A percentile compares a stretch with the other conserved stretches of the same genome.
phyloP scores from a whole-genome alignment of 1,140 invertebrate genomes.

The Antheraea mylitta region DNA sequence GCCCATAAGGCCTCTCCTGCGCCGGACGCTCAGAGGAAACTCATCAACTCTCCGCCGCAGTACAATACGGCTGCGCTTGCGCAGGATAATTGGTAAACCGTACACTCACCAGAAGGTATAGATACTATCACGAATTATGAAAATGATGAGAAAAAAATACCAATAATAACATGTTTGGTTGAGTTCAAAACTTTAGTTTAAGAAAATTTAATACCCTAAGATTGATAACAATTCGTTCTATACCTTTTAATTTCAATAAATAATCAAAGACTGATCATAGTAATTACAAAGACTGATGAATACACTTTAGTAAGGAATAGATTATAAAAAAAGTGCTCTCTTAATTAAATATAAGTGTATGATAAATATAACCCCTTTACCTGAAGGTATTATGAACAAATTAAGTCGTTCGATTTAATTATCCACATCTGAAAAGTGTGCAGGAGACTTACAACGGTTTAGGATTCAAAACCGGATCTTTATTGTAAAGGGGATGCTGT shows the following conservation, averaged over 20 bases:
- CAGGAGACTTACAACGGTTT: not conserved
- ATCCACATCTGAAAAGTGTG: not conserved
- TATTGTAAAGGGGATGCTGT: slow-evolving; percentile 9
- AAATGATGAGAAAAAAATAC: not conserved
- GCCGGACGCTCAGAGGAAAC: slow-evolving; percentile 37
- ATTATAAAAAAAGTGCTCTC: not conserved
- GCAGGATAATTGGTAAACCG: slow-evolving; percentile 54
- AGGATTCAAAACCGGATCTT: not conserved
- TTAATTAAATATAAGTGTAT: slow-evolving; percentile 4
- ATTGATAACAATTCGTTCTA: no score
- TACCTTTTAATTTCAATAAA: no score
- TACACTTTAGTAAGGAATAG: not conserved
- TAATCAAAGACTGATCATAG: not conserved
- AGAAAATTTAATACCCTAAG: no score
- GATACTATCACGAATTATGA: not conserved
- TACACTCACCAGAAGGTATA: not conserved
- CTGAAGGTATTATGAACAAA: slow-evolving; percentile 9
- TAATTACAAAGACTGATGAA: slow-evolving; percentile 3
- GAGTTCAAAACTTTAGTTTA: no score
- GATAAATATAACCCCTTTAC: slow-evolving; percentile 6
- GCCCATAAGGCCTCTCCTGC: slow-evolving; percentile 33
- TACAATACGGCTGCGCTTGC: slow-evolving; percentile 49
- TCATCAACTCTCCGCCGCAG: slow-evolving; percentile 48
- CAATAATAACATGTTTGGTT: no score
- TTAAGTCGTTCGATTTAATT: slow-evolving; percentile 6